Base-by-base conservation (phyloP, 2,797 vertebrate species). In the Garrulus glandarius region DNA sequence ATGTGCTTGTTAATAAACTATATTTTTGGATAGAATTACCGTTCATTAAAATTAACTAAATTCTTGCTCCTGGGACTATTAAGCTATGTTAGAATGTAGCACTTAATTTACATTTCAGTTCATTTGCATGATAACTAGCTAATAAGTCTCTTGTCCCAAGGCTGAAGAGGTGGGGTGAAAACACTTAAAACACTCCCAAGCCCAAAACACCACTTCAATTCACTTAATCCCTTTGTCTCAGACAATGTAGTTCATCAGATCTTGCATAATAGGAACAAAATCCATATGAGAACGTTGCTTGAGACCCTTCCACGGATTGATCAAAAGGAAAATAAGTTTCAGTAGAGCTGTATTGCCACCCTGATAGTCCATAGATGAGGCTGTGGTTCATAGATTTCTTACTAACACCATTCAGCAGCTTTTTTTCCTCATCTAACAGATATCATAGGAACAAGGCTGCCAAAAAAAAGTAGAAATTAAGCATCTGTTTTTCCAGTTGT, bases 1-100 rank as follows among this genome's bases (percentile, higher is more conserved):
- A 65, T 56, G 32, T 89, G 93, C 87, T 79, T 92, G 57, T 95
- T 95, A 94, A 91, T 94, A 97, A 96, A 94, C 81, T 87, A 77
- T 92, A 83, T 93, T 96, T 97, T 85, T 59, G 3, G 72, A 82
- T 91, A 88, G 41, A 92, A 76, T 76, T 91, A 46, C 22, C 5
- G 8, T 92, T 57, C 22, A 70, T 90, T 87, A n/a, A 91, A 80
- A n/a, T 76, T 68, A 81, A 92, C 84, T 57, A 34, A 95, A 82
- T 78, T 83, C 36, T 59, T 83, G 46, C 71, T 81, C 27, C 37
- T 41, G 30, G 63, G 87, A 43, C 74, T 81, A 26, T 87, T 87
- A 76, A 91, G 41, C 46, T 75, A 29, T 74, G 44, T 84, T 84
- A 90, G 82, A 68, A 81, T 92, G 74, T 81, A 80, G 50, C 49